A percentile compares a stretch with the other conserved stretches of the same genome.
Conservation (phyloP, 23 tunicate genomes). For the Corella eumyota region DNA sequence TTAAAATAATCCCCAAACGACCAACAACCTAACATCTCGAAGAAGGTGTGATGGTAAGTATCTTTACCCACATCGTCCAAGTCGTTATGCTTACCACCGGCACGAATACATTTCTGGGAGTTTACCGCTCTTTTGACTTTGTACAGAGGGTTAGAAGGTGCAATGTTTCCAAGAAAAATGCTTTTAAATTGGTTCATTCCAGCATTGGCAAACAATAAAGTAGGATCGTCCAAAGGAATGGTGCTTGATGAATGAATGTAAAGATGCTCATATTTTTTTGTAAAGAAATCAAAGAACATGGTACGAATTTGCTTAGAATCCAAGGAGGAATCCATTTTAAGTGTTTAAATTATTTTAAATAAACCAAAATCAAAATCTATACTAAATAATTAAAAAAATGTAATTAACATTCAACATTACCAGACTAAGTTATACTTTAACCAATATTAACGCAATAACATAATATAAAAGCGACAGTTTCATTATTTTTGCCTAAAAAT, state of each 20-base stretch:
- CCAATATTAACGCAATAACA: no score
- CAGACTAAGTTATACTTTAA: no score
- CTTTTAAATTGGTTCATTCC: constrained; percentile 36
- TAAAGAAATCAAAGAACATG: constrained; percentile 68
- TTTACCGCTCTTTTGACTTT: constrained; percentile 56
- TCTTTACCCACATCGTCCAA: constrained; percentile 92
- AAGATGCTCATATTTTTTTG: constrained; percentile 32
- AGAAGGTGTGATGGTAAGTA: constrained; percentile 70
- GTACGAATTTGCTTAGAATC: constrained; percentile 39
- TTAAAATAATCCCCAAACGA: constrained; percentile 90
- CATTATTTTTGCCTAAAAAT: no score
- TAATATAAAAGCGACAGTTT: no score
- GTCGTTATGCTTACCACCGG: constrained; percentile 95
- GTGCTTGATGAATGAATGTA: constrained; percentile 64
- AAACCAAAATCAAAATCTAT: no score
- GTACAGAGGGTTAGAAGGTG: constrained; percentile 4
- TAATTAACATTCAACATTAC: no score
- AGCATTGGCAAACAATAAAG: constrained; percentile 75
- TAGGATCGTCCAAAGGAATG: constrained; percentile 18
- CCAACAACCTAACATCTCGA: constrained; percentile 98
- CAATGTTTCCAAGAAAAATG: constrained; percentile 27
- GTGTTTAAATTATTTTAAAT: no score
- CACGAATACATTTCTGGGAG: constrained; percentile 81
- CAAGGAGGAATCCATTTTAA: constrained; percentile 83
- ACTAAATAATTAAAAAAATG: no score